Evolutionary conservation across 1,140 invertebrate species (phyloP).

Genomic region (Venturia canescens): DNA sequence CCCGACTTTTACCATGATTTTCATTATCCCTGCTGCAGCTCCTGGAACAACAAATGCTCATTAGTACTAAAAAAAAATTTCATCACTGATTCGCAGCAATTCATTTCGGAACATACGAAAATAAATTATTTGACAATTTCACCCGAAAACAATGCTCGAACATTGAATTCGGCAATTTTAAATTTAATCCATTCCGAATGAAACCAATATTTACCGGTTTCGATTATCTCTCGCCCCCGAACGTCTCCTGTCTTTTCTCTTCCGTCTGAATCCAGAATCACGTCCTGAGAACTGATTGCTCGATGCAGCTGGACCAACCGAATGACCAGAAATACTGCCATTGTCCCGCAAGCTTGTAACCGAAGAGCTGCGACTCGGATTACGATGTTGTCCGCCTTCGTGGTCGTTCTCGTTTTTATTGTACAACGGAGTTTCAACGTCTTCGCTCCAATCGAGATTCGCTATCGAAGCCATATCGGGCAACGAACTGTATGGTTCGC

Average conservation of each 20-base stretch:
- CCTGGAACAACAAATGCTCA: constrained; percentile 53
- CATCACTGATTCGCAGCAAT: too few species aligned
- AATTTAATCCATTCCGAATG: too few species aligned
- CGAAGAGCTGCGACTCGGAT: constrained; percentile 78
- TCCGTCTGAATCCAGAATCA: constrained; percentile 60
- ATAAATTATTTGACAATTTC: too few species aligned
- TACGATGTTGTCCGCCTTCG: constrained; percentile 47
- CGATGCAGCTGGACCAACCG: constrained; percentile 23
- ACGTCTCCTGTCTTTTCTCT: constrained; percentile 64
- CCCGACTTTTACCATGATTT: constrained; percentile 68
- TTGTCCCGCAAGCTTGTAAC: constrained; percentile 77
- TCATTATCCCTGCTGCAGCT: constrained; percentile 68
- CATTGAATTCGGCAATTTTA: too few species aligned
- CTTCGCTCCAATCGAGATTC: constrained; percentile 78
- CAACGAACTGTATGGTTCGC: constrained; percentile 61
- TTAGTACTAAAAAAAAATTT: constrained; percentile 33
- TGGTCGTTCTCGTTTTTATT: constrained; percentile 69
- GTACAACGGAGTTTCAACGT: constrained; percentile 76
- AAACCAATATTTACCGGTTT: constrained; percentile 53
- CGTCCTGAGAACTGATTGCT: constrained; percentile 49
- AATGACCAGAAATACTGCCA: constrained; percentile 64
- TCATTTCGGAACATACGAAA: too few species aligned
- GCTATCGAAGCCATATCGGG: constrained; percentile 60
- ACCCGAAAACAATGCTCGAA: too few species aligned
- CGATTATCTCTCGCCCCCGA: constrained; percentile 27